phyloP scores from a whole-genome alignment of 92 coral and sea anemone species.

The Siderastrea radians region DNA sequence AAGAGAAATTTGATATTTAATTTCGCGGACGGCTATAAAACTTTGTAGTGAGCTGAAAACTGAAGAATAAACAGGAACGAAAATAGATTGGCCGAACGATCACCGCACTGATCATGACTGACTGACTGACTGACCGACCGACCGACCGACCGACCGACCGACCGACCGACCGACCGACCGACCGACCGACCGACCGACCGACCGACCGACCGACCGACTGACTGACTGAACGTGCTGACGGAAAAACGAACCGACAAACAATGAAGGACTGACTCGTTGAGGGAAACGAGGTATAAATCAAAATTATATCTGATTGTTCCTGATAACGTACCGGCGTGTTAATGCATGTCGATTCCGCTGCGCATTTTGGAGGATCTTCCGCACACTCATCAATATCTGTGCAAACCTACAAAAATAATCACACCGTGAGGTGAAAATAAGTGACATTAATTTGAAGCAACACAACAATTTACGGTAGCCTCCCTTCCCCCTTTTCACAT shows the following conservation, averaged over 20 bases:
- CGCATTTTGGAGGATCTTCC: conserved; percentile 78
- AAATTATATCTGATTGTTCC: too few relatives aligned
- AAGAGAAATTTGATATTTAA: background rate
- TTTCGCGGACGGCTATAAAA: too few relatives aligned
- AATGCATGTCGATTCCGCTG: conserved; percentile 78
- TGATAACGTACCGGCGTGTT: conserved; percentile 76
- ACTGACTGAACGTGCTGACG: background rate
- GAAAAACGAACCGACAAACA: too few relatives aligned
- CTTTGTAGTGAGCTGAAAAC: too few relatives aligned
- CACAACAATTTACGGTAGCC: too few relatives aligned
- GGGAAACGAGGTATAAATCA: too few relatives aligned
- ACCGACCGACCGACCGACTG: background rate
- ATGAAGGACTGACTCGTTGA: background rate
- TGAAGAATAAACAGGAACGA: too few relatives aligned
- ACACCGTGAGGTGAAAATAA: background rate
- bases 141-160: background rate
- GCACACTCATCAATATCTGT: conserved; percentile 90
- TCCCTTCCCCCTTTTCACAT: too few relatives aligned
- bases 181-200: background rate
- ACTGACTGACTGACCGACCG: background rate
- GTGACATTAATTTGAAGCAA: too few relatives aligned
- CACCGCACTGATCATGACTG: too few relatives aligned
- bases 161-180: background rate
- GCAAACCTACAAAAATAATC: conserved; percentile 68
- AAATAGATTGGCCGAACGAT: background rate